Evolutionary conservation across 2,113 vertebrate species (phyloP).

Genomic region (Smithornis capensis): DNA sequence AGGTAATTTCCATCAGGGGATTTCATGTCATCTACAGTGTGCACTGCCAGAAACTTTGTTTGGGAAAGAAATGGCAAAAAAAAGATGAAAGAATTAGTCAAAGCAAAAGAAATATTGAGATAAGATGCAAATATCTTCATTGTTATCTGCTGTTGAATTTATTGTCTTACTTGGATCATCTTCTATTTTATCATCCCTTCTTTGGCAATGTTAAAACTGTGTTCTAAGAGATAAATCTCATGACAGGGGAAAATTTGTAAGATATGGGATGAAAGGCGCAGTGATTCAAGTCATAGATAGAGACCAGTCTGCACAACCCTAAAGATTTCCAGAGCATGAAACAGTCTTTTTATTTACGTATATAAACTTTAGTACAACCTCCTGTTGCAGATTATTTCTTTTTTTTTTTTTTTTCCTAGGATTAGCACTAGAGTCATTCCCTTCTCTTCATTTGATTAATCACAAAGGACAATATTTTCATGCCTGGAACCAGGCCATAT

Average conservation of each 20-base stretch:
- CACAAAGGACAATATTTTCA: constrained; percentile 30
- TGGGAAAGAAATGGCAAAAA: not conserved
- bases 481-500: not conserved
- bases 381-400: not conserved
- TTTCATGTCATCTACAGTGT: not conserved
- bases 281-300: not conserved
- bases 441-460: constrained; percentile 22
- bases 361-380: not conserved
- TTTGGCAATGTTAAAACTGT: not conserved
- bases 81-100: not conserved
- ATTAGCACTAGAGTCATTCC: not conserved
- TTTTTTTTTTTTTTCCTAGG: not conserved
- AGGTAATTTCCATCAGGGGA: not conserved
- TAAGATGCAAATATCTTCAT: not conserved
- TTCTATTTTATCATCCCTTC: not conserved
- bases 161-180: not conserved
- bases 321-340: not conserved
- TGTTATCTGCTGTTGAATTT: not conserved
- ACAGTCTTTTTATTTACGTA: not conserved
- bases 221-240: not conserved
- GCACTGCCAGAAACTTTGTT: not conserved
- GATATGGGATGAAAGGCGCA: not conserved
- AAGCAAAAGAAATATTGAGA: not conserved
- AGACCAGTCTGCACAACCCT: not conserved
- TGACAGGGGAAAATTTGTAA: not conserved